Evolutionary conservation across 2,888 invertebrate species (phyloP), one percentile per base, ranked within the genome.

Genomic region (Machimus rusticus): DNA sequence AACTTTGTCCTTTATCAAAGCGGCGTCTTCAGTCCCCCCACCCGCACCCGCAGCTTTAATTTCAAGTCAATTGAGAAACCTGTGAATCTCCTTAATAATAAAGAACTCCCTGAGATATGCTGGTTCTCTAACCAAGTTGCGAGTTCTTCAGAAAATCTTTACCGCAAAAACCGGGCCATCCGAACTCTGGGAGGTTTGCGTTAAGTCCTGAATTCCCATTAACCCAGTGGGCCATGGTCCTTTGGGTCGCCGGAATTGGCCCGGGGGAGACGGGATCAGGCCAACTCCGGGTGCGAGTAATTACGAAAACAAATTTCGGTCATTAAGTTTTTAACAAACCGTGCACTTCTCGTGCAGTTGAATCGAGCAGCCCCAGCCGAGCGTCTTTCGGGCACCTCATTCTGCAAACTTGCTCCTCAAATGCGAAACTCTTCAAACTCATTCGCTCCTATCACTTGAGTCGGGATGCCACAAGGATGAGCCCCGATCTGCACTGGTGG

Each of bases 381-480:
- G 43, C 23, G n/a, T 19, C 39, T 78, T 78, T 78, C n/a, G 14
- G 23, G 43, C 78, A 39, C 78, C 43, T 37, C 39, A 16, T 78
- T 43, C 19, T 23, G 78, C 9, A 78, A 78, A 78, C 12, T 37
- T 78, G 23, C 39, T 23, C 78, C 43, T 43, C 19, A 39, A 78
- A 78, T 78, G 23, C 12, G 43, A 78, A 78, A 78, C 78, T 78
- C 78, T 78, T 78, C 78, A 78, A n/a, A 43, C 43, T 78, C 43
- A 78, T 37, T 78, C 78, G 23, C 34, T 81, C 28, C 55, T 81
- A 81, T 81, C 55, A 81, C 34, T 81, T 81, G 31, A 46, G 51
- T 34, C 31, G 31, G 28, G 51, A 81, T 81, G 51, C 66, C 66
- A 28, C 28, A 55, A 81, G 31, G 81, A 81, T 55, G 55, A 81